Conservation (phyloP, 2,113 vertebrate genomes). For the Todiramphus chloris region DNA sequence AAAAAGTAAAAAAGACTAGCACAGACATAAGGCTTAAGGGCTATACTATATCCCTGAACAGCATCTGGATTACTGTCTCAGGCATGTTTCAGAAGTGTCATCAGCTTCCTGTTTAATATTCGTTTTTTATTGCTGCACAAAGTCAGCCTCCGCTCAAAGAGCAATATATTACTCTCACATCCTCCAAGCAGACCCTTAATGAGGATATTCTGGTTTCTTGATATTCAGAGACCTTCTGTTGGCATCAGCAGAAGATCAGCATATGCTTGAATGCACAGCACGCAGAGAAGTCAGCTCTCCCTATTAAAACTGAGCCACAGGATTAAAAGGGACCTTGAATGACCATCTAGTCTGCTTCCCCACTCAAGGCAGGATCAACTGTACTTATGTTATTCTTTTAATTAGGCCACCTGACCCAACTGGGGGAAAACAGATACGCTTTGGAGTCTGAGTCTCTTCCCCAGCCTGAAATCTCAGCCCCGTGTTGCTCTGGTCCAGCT, state of each 20-base stretch:
- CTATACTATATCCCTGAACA: neutral
- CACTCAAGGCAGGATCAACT: neutral
- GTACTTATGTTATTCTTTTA: neutral
- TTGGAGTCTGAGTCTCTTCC: neutral
- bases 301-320: neutral
- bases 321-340: neutral
- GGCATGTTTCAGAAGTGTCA: slow-evolving; percentile 51
- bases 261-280: neutral
- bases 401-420: neutral
- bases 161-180: neutral
- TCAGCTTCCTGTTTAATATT: slow-evolving; percentile 64
- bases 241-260: neutral
- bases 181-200: slow-evolving; percentile 7
- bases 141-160: neutral
- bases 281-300: neutral
- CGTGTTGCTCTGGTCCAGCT: neutral
- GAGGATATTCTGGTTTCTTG: slow-evolving; percentile 21
- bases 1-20: neutral
- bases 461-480: neutral
- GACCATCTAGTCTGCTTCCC: neutral
- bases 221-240: slow-evolving; percentile 22
- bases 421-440: neutral
- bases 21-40: neutral
- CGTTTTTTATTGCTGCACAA: slow-evolving; percentile 42
- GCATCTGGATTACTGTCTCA: slow-evolving; percentile 52